Base-by-base conservation (phyloP, 2,113 vertebrate genomes). In the Edolisoma coerulescens region DNA sequence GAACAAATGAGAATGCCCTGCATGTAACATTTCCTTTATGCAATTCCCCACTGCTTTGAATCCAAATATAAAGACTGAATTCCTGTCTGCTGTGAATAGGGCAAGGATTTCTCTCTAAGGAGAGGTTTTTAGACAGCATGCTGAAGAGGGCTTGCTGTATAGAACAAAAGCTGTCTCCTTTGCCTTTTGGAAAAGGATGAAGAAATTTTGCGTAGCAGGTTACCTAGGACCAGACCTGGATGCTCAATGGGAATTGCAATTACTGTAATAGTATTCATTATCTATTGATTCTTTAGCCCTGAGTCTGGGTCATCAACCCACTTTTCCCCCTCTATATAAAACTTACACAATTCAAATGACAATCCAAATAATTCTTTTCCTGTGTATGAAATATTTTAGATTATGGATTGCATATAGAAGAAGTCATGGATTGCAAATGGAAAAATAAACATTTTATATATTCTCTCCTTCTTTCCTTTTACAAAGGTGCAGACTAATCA, bases 141-240 rank as follows among this genome's bases (percentile, higher is more conserved):
- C 88, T 88, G 78, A 87, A 89, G 83, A 78, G 69, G 28, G 52
- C 26, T 90, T 71, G 70, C 71, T 64, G 47, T 42, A 64, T 8
- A 47, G 71, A 95, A 94, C 67, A 92, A 96, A 96, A 95, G 79
- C 60, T 1, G 6, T 44, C 64, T 49, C n/a, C 30, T 59, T 74
- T 67, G 75, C 47, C 76, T 96, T 88, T 85, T 92, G 85, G 92
- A 81, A 76, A 80, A 88, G 41, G 56, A 88, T 75, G 79, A 86
- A 74, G 85, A 87, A 65, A 82, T 60, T 92, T 75, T 94, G 28
- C 4, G 9, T 41, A 68, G 54, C 23, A 52, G 39, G 63, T 74
- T 94, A 90, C 82, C 60, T 41, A 37, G 52, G 79, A 68, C 63
- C 90, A 74, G 90, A 86, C 68, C n/a, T 53, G 63, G 70, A 33